These are phyloP conservation scores for Tubulanus polymorphus DNA, from an alignment of 2,888 invertebrate genomes.

Conservation along the genomic window DNA sequence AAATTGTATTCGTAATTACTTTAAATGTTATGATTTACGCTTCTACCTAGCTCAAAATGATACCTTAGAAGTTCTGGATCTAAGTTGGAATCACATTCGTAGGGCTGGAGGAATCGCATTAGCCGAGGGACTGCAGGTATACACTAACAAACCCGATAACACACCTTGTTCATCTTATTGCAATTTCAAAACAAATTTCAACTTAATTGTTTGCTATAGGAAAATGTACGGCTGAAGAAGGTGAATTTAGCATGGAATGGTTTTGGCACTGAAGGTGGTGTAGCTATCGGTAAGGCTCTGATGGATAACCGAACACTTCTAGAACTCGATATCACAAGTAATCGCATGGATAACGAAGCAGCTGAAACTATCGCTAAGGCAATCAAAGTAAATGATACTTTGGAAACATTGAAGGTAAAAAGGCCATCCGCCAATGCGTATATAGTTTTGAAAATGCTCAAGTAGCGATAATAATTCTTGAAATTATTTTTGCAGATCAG, in stretches of 20 bases:
- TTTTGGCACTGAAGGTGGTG: not conserved
- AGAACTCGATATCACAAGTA: not conserved
- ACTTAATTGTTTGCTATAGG: too few relatives aligned
- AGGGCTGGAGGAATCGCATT: slow-evolving; percentile 30
- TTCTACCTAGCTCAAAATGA: too few relatives aligned
- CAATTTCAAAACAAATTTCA: too few relatives aligned
- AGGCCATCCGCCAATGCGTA: too few relatives aligned
- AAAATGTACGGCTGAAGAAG: slow-evolving; percentile 1
- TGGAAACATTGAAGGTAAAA: not conserved
- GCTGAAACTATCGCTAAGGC: not conserved
- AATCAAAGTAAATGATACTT: not conserved
- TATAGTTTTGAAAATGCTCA: too few relatives aligned
- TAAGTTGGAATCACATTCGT: slow-evolving; percentile 44
- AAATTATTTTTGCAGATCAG: slow-evolving; percentile 7
- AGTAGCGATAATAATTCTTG: too few relatives aligned
- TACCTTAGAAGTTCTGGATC: slow-evolving; percentile 31
- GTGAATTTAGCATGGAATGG: not conserved
- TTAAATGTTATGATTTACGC: too few relatives aligned
- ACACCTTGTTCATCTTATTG: too few relatives aligned
- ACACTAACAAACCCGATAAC: too few relatives aligned
- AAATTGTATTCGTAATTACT: too few relatives aligned
- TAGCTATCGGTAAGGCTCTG: not conserved
- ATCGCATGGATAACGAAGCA: not conserved
- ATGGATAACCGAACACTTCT: not conserved
- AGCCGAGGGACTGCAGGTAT: slow-evolving; percentile 37